phyloP scores from a whole-genome alignment of 2,113 vertebrate genomes.

The Myotis davidii region DNA sequence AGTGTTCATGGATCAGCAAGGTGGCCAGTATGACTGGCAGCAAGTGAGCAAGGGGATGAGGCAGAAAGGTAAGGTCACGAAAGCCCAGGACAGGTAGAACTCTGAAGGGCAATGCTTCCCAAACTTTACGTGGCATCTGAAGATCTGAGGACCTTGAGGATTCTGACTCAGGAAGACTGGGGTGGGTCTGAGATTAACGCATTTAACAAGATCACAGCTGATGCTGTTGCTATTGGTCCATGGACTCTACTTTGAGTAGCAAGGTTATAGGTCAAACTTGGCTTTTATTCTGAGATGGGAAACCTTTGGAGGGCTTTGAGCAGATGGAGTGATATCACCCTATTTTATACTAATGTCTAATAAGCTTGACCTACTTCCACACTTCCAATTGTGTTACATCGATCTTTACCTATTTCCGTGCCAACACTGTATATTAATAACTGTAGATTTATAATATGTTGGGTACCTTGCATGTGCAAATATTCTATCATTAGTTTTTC shows the following conservation, averaged over 20 bases:
- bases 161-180: neutral
- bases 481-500: neutral
- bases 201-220: neutral
- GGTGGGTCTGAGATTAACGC: neutral
- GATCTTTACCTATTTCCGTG: neutral
- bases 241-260: neutral
- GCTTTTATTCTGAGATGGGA: neutral
- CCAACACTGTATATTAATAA: neutral
- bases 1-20: neutral
- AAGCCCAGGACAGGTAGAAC: neutral
- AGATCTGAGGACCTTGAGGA: neutral
- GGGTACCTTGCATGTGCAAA: neutral
- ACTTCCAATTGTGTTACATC: neutral
- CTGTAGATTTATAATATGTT: neutral
- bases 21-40: neutral
- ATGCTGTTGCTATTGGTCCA: fast-evolving
- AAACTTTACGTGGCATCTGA: neutral
- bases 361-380: neutral
- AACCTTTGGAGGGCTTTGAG: neutral
- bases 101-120: neutral
- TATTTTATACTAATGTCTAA: neutral
- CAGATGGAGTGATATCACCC: neutral
- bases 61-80: neutral
- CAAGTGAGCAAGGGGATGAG: neutral
- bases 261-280: neutral